A percentile compares a stretch with the other conserved stretches of the same genome.
phyloP scores from a whole-genome alignment of 2,888 invertebrate species.

The Pinctada fucata region DNA sequence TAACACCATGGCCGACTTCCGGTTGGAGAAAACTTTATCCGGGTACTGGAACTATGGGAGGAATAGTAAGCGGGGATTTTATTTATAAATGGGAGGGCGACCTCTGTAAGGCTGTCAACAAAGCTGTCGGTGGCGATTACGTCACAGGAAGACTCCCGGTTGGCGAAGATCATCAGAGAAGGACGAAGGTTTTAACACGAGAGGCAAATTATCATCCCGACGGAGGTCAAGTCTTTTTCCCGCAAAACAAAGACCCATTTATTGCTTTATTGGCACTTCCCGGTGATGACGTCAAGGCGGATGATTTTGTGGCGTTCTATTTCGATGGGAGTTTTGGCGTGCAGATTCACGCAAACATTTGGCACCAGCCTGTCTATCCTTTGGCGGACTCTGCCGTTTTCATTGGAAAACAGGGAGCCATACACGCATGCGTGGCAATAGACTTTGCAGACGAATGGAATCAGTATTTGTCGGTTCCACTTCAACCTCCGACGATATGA shows the following conservation, averaged over 20 bases:
- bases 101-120: conserved; percentile 38
- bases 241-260: conserved; percentile 33
- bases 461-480: conserved; percentile 50
- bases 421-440: conserved; percentile 54
- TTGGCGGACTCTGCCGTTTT: conserved; percentile 50
- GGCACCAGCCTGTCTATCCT: conserved; percentile 58
- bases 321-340: conserved; percentile 60
- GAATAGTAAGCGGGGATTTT: conserved; percentile 42
- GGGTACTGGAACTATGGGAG: conserved; percentile 48
- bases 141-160: conserved; percentile 45
- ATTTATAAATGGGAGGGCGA: conserved; percentile 46
- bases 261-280: conserved; percentile 29
- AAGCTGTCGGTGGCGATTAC: conserved; percentile 40
- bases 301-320: conserved; percentile 56
- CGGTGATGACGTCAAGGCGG: conserved; percentile 49
- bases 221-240: conserved; percentile 51
- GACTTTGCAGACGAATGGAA: conserved; percentile 56
- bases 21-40: conserved; percentile 38
- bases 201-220: conserved; percentile 57
- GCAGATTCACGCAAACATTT: conserved; percentile 56
- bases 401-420: conserved; percentile 53
- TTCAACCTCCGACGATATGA: conserved; percentile 12
- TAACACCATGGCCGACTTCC: conserved; percentile 37
- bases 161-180: conserved; percentile 28
- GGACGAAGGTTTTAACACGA: conserved; percentile 52